Base-by-base conservation (phyloP, 2,797 vertebrate species). In the Gastrophryne carolinensis region DNA sequence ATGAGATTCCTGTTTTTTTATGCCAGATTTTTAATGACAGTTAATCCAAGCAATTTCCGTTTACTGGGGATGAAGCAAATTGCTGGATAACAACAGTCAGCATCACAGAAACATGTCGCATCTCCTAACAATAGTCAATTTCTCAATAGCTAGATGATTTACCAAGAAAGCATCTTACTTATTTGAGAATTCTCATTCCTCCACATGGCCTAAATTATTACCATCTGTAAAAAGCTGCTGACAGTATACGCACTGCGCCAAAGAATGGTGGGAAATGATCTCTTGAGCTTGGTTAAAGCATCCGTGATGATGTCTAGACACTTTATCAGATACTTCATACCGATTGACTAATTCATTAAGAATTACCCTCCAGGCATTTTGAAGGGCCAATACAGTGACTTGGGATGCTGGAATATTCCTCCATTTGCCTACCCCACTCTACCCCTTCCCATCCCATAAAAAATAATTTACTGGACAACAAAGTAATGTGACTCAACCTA, bases 231-330 rank as follows among this genome's bases (percentile, higher is more conserved):
- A 19, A 12, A 17, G 9, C 53, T 15, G 30, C 26, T 21, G 17
- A 54, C 47, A 41, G 13, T 65, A 27, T 34, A 57, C 32, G 58
- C 23, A 39, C 44, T 19, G n/a, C 52, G 54, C n/a, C n/a, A 54
- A 57, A 24, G 41, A 50, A 57, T 47, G 58, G 29, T 44, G 29
- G 37, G 39, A 66, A 63, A 74, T 63, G 30, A 29, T 75, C n/a
- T 69, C 63, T 30, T 50, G n/a, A 50, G 29, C 15, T 50, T 58
- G 63, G 49, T 35, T 41, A 67, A 60, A 75, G 63, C 30, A 35
- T 50, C 50, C 49, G 53, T 64, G 50, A 23, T 73, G 49, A 57
- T 26, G 52, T 67, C 63, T 58, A 67, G 72, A 67, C 72, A 74
- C 67, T 60, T 30, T 26, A 63, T 53, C 23, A 44, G 62, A 7